Evolutionary conservation across 2,888 invertebrate species (phyloP).

Genomic region (Sarcophaga subvicina): DNA sequence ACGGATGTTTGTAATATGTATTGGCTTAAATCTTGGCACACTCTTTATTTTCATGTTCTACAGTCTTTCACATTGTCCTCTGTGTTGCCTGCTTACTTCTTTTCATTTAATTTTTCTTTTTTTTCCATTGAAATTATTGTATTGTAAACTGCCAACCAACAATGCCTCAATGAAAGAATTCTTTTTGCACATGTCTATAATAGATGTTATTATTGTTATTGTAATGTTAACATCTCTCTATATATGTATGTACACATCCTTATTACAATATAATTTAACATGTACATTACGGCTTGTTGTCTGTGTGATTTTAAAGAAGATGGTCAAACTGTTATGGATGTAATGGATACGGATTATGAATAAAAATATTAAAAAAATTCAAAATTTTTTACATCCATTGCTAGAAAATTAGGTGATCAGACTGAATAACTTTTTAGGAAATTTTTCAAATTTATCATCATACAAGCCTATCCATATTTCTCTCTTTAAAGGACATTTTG

Average conservation of each 20-base stretch:
- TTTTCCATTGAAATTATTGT: slow-evolving; percentile 4
- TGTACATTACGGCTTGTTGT: neutral
- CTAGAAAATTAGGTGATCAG: too few relatives aligned
- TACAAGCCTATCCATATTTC: too few relatives aligned
- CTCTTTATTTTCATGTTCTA: slow-evolving; percentile 23
- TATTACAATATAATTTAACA: neutral
- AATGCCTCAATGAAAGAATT: slow-evolving; percentile 1
- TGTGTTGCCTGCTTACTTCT: neutral
- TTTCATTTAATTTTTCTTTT: too few relatives aligned
- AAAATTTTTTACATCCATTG: neutral
- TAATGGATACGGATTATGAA: neutral
- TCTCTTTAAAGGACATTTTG: too few relatives aligned
- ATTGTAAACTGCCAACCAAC: neutral
- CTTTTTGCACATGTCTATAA: slow-evolving; percentile 5
- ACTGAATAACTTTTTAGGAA: too few relatives aligned
- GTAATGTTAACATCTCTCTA: slow-evolving; percentile 15
- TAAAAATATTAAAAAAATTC: neutral
- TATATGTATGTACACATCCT: neutral
- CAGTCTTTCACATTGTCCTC: neutral
- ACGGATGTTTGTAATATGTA: slow-evolving; percentile 22
- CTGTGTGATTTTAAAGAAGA: neutral
- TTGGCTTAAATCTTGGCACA: slow-evolving; percentile 41
- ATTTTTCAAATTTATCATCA: too few relatives aligned
- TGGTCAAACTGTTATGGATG: neutral
- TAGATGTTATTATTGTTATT: slow-evolving; percentile 1